phyloP scores from a whole-genome alignment of 1,140 invertebrate genomes.

The Bicyclus anynana region DNA sequence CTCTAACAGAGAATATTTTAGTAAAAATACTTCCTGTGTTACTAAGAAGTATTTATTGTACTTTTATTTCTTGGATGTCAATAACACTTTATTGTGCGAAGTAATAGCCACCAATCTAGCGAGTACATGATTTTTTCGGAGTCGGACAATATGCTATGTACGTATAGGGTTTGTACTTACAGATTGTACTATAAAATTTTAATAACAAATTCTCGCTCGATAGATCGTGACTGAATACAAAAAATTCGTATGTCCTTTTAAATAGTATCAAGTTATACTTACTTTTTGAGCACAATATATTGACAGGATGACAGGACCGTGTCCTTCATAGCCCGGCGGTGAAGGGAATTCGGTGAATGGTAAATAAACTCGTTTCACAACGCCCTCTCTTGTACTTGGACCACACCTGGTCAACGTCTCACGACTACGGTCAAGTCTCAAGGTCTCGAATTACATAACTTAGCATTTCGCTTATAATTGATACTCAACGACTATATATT shows the following conservation, averaged over 20 bases:
- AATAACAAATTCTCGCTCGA: background rate
- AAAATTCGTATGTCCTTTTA: slow-evolving; percentile 1
- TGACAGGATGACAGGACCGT: background rate
- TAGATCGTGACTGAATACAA: background rate
- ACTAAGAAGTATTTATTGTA: too few species aligned
- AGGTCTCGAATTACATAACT: slow-evolving; percentile 68
- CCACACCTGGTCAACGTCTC: slow-evolving; percentile 53
- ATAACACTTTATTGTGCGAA: too few species aligned
- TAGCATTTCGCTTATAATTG: slow-evolving; percentile 53
- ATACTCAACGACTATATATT: slow-evolving; percentile 38
- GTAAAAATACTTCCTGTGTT: too few species aligned
- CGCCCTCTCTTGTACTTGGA: slow-evolving; percentile 37
- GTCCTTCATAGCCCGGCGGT: slow-evolving; percentile 11
- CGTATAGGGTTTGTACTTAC: too few species aligned
- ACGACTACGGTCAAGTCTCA: slow-evolving; percentile 73
- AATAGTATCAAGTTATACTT: background rate
- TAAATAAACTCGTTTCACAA: slow-evolving; percentile 2
- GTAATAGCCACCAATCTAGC: too few species aligned
- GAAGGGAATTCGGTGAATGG: slow-evolving; percentile 22
- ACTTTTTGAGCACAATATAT: background rate
- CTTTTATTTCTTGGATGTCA: too few species aligned
- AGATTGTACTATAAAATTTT: too few species aligned
- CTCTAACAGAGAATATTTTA: too few species aligned
- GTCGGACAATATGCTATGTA: too few species aligned
- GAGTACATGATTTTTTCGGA: too few species aligned